phyloP scores from a whole-genome alignment of 2,888 invertebrate genomes.

The Tubulanus polymorphus region DNA sequence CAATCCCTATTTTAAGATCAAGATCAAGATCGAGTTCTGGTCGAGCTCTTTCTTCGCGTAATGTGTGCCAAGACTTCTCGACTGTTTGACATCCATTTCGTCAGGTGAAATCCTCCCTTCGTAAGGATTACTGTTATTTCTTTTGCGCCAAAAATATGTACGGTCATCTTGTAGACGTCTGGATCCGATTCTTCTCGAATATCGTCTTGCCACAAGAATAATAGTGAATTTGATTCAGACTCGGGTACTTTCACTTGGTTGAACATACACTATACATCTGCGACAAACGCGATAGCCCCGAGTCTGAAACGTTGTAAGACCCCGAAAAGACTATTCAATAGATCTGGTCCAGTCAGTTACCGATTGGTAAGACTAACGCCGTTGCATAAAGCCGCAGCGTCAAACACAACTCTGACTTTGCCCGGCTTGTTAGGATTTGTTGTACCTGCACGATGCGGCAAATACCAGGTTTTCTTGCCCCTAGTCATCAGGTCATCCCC shows the following conservation, averaged over 20 bases:
- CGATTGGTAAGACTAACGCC: neutral
- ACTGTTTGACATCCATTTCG: neutral
- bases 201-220: neutral
- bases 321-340: neutral
- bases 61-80: neutral
- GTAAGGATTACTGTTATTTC: neutral
- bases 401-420: neutral
- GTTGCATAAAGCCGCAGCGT: neutral
- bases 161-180: neutral
- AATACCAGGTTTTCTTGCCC: neutral
- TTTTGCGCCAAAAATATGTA: neutral
- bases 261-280: neutral
- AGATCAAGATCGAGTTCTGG: no score
- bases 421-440: neutral
- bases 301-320: neutral
- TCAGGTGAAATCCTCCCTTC: neutral
- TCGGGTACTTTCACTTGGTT: slow-evolving; percentile 1
- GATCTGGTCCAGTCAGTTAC: neutral
- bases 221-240: neutral
- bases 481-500: neutral
- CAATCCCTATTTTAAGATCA: no score
- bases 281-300: neutral
- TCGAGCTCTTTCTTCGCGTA: neutral
- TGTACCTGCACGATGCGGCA: neutral
- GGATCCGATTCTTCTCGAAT: no score